These are phyloP conservation scores for Rhombomys opimus DNA, from an alignment of 2,113 vertebrate species.

Conservation along the genomic window DNA sequence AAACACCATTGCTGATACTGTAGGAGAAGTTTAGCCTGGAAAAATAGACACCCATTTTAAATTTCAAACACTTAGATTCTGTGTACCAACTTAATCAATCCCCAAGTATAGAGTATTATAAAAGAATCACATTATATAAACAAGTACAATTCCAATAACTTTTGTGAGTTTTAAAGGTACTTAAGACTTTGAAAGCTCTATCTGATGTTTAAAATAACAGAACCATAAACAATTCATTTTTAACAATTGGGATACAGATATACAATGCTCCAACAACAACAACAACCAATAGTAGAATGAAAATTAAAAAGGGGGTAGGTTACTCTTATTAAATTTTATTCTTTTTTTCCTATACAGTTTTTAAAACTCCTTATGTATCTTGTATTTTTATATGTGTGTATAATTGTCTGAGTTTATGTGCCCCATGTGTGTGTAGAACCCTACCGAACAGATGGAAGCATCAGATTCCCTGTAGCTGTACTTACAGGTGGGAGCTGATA, in stretches of 20 bases:
- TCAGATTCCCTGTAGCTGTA: not conserved
- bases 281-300: not conserved
- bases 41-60: not conserved
- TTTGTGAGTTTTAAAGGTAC: conserved; percentile 8
- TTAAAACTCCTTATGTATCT: not conserved
- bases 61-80: not conserved
- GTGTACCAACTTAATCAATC: not conserved
- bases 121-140: not conserved
- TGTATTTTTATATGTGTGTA: not conserved
- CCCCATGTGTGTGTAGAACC: not conserved
- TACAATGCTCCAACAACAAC: not conserved
- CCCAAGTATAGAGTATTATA: not conserved
- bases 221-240: conserved; percentile 24
- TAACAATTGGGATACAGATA: not conserved
- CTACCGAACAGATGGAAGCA: not conserved
- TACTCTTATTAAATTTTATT: not conserved
- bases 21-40: not conserved
- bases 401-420: not conserved
- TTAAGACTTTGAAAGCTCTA: conserved; percentile 23
- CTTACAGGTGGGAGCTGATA: not conserved
- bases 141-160: not conserved
- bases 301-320: not conserved
- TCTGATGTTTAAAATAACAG: not conserved
- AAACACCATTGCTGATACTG: not conserved
- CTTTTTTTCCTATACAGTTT: not conserved